Evolutionary conservation across 1,140 invertebrate species (phyloP).

Genomic region (Heliconius hermathena): DNA sequence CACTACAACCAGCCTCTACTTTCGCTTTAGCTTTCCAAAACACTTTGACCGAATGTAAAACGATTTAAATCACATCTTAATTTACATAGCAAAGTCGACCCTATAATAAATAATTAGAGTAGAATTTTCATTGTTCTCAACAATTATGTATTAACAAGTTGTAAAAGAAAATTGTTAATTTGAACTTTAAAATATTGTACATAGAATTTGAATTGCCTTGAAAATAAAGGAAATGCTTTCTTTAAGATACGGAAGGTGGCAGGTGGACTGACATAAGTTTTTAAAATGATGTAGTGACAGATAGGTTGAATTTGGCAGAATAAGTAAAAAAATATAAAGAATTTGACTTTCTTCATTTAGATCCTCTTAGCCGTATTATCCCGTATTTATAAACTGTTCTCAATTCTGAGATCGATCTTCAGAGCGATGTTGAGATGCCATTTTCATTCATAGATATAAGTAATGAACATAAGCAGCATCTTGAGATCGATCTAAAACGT

Average conservation of each 20-base stretch:
- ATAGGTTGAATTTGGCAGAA: too few species aligned
- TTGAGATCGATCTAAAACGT: too few species aligned
- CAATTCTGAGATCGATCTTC: too few species aligned
- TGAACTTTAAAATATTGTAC: slow-evolving; percentile 28
- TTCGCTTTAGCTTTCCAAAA: slow-evolving; percentile 74
- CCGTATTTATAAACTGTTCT: too few species aligned
- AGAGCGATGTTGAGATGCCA: too few species aligned
- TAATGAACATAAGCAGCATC: too few species aligned
- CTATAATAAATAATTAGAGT: not conserved
- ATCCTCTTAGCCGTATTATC: too few species aligned
- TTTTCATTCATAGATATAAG: too few species aligned
- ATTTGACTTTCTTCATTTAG: too few species aligned
- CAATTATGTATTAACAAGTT: slow-evolving; percentile 27
- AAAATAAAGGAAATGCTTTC: slow-evolving; percentile 50
- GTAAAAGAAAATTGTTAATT: slow-evolving; percentile 23
- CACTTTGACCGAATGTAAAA: slow-evolving; percentile 34
- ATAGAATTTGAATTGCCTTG: slow-evolving; percentile 44
- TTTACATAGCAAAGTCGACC: slow-evolving; percentile 17
- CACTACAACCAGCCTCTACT: slow-evolving; percentile 56
- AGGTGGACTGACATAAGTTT: not conserved
- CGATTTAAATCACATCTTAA: slow-evolving; percentile 16
- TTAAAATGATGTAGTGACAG: not conserved
- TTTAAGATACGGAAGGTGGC: slow-evolving; percentile 23
- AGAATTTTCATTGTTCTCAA: slow-evolving; percentile 13
- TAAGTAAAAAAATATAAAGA: too few species aligned